Evolutionary conservation across 2,888 invertebrate species (phyloP).

Genomic region (Panzeria rudis): DNA sequence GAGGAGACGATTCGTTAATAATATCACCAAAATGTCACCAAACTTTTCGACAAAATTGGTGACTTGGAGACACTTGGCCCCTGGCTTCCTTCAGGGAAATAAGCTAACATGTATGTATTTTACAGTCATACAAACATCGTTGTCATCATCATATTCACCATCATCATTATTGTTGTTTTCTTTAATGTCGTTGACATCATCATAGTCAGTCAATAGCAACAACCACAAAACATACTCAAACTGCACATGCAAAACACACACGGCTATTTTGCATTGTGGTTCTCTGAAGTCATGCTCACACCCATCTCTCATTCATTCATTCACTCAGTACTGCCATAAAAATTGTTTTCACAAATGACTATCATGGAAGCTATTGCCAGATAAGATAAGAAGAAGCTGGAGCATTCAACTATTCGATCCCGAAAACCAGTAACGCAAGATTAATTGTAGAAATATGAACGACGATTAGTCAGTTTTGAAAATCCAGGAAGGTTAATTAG

Average conservation of each 20-base stretch:
- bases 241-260: constrained; percentile 41
- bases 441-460: no score
- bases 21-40: no score
- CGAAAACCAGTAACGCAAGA: not conserved
- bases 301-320: not conserved
- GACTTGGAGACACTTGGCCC: no score
- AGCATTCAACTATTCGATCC: not conserved
- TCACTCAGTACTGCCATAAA: not conserved
- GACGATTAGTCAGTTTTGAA: no score
- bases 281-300: constrained; percentile 7
- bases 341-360: not conserved
- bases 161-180: constrained; percentile 33
- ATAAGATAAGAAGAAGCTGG: not conserved
- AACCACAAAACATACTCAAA: constrained; percentile 15
- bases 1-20: no score
- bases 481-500: no score
- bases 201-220: constrained; percentile 18
- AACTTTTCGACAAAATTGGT: no score
- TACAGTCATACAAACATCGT: not conserved
- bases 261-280: not conserved
- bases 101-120: not conserved
- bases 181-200: constrained; percentile 11
- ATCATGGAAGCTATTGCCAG: not conserved
- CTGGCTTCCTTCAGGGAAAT: no score
- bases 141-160: not conserved